Conservation (phyloP, 92 coral and sea anemone genomes). For the Actinostola sp. region DNA sequence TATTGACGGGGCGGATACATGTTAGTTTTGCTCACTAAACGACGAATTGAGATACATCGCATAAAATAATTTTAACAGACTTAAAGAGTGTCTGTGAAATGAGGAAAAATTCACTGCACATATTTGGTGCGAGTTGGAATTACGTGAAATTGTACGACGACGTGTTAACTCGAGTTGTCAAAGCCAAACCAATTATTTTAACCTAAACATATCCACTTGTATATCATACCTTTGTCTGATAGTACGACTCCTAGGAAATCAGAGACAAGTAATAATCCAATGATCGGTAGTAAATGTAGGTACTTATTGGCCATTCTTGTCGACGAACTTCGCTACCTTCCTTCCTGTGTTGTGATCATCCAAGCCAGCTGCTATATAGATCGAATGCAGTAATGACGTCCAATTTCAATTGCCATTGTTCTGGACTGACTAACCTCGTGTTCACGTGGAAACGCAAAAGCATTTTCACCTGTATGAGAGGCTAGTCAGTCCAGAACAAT, state of each 20-base stretch:
- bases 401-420: too few relatives aligned
- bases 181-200: background rate
- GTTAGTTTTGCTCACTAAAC: slow-evolving; percentile 27
- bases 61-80: background rate
- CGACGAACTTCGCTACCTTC: slow-evolving; percentile 23
- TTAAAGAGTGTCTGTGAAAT: background rate
- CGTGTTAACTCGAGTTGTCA: background rate
- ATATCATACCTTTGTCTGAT: slow-evolving; percentile 34
- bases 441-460: too few relatives aligned
- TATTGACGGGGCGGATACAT: slow-evolving; percentile 26
- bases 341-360: slow-evolving; percentile 9
- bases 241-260: slow-evolving; percentile 10
- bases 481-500: too few relatives aligned
- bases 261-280: slow-evolving; percentile 25
- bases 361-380: slow-evolving; percentile 19
- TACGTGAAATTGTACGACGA: slow-evolving; percentile 24
- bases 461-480: too few relatives aligned
- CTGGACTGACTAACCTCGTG: too few relatives aligned
- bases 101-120: slow-evolving; percentile 9
- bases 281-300: slow-evolving; percentile 1
- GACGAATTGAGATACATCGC: background rate
- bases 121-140: background rate
- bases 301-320: slow-evolving; percentile 16
- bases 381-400: too few relatives aligned
- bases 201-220: background rate